Base-by-base conservation (phyloP, 2,888 invertebrate species). In the Zaprionus obscuricornis region DNA sequence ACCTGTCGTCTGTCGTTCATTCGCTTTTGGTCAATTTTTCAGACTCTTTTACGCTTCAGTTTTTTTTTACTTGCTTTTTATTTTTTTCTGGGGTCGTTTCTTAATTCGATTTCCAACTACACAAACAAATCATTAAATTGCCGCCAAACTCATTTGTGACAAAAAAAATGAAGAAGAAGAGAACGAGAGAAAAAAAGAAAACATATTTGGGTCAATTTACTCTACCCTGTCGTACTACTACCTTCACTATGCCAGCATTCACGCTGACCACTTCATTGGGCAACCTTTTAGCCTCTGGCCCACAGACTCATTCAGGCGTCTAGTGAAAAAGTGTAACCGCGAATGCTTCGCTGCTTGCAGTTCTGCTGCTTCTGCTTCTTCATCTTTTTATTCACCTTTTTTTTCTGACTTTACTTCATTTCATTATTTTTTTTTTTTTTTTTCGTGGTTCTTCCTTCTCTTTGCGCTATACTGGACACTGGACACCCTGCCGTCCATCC, bases 41-140 rank as follows among this genome's bases (percentile, higher is more conserved):
- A n/a, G n/a, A n/a, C n/a, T n/a, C 59, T 71, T 51, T 50, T 20
- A 27, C 4, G 18, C 24, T 33, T 39, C 6, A n/a, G 22, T 8
- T 20, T 1, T 34, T 14, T 16, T 39, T 10, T 10, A 29, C 18
- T 13, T 36, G 36, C 29, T 27, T 20, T 40, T 45, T 31, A 10
- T 4, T 7, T 55, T 50, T 47, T 50, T 55, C 46, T 47, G 46
- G 18, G n/a, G 56, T 22, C 26, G 43, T 37, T 54, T 58, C 60
- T 64, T 82, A 85, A 78, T 82, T 78, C 65, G 85, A 74, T 82
- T 77, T 58, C 46, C 52, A 56, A 63, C 62, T 60, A 58, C 43
- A 43, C 71, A 84, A 78, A 82, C 82, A 78, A 84, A 81, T 77
- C 82, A 78, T 84, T 78, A 65, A 77, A 81, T 70, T 54, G 55